Conservation (phyloP, 2,888 invertebrate genomes). For the Gisinianus flammeolus region DNA sequence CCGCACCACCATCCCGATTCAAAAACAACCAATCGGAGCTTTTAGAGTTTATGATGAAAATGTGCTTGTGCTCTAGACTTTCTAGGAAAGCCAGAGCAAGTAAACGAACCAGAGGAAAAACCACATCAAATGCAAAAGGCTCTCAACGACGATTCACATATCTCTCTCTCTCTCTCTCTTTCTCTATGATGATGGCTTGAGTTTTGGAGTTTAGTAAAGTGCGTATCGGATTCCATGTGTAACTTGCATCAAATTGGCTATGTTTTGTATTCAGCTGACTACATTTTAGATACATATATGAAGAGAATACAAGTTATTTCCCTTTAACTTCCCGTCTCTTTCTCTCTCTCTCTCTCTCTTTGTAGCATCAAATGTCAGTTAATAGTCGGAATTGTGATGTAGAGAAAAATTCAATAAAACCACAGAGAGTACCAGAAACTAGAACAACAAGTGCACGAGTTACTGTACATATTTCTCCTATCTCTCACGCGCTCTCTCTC, state of each 20-base stretch:
- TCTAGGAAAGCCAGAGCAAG: background rate
- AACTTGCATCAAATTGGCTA: background rate
- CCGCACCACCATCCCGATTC: too few species aligned
- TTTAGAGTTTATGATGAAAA: background rate
- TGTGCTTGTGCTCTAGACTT: too few species aligned
- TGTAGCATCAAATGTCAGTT: slow-evolving; percentile 8
- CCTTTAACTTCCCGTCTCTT: background rate
- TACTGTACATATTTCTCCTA: slow-evolving; percentile 1
- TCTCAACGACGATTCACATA: too few species aligned
- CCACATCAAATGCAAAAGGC: slow-evolving; percentile 5
- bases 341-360: too few species aligned
- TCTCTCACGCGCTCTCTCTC: background rate
- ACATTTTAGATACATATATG: background rate
- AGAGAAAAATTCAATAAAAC: slow-evolving; percentile 4
- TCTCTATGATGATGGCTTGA: too few species aligned
- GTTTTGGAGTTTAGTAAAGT: too few species aligned
- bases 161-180: too few species aligned
- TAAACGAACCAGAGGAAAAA: background rate
- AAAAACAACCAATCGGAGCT: background rate
- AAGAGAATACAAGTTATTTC: slow-evolving; percentile 4
- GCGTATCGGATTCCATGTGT: background rate
- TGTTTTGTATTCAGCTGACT: background rate
- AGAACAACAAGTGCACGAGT: background rate
- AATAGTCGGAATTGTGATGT: too few species aligned
- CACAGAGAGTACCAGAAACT: background rate